These are phyloP conservation scores for Lerema accius DNA, from an alignment of 1,140 invertebrate species.

Conservation along the genomic window DNA sequence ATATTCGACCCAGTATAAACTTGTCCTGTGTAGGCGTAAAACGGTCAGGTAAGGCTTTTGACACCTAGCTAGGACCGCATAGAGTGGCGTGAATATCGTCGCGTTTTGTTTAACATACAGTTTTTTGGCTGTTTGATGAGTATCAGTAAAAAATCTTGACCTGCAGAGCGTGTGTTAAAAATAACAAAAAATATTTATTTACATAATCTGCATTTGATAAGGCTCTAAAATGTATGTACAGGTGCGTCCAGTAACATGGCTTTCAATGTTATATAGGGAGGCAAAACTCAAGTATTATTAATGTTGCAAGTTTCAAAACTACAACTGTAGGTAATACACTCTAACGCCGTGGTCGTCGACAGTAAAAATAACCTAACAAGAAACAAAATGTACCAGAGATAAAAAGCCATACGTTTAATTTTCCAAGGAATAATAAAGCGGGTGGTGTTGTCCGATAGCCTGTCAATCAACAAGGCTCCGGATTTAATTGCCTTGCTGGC, in stretches of 20 bases:
- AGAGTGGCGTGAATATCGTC: slow-evolving; percentile 69
- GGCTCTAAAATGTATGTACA: not conserved
- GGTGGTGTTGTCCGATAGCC: slow-evolving; percentile 41
- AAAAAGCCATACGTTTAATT: slow-evolving; percentile 27
- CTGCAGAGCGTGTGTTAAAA: slow-evolving; percentile 43
- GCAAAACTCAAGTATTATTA: no score
- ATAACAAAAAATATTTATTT: slow-evolving; percentile 37
- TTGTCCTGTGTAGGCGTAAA: slow-evolving; percentile 66
- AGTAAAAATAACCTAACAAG: no score
- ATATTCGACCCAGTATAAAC: slow-evolving; percentile 60
- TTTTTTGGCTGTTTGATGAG: slow-evolving; percentile 67
- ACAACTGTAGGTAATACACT: no score
- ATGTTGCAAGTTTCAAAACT: no score
- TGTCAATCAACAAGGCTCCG: slow-evolving; percentile 46
- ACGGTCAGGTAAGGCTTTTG: slow-evolving; percentile 80
- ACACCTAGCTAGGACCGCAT: slow-evolving; percentile 69
- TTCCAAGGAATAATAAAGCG: slow-evolving; percentile 32
- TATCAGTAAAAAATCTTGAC: slow-evolving; percentile 42
- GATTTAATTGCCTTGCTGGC: slow-evolving; percentile 52
- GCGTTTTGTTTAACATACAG: slow-evolving; percentile 67
- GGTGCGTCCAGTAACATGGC: not conserved
- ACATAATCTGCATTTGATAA: slow-evolving; percentile 2
- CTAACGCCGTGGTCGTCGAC: no score
- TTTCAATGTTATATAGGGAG: no score
- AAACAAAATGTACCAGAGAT: not conserved